Base-by-base conservation (phyloP, 2,888 invertebrate genomes). In the Odontothrips loti region DNA sequence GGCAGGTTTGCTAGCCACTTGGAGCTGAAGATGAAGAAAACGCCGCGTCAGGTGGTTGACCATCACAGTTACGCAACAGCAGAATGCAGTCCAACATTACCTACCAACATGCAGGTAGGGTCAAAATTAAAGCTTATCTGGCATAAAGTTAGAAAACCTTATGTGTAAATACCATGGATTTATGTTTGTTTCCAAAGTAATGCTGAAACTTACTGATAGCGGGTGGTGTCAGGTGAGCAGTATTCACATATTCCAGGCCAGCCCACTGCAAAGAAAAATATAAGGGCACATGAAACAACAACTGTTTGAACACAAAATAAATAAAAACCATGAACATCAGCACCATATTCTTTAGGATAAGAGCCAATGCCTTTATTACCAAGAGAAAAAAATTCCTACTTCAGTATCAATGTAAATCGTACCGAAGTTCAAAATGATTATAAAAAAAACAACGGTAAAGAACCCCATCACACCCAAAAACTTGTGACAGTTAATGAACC, bases 31-130 rank as follows among this genome's bases (percentile, higher is more conserved):
- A 27, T 27, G 27, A 75, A 75, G 68, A 10, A 6, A 6, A 43
- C 2, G 68, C 23, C 6, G 68, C 68, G 12, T 27, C 68, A 75
- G 68, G 17, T 58, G 58, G 58, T 75, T 27, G 27, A 27, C 68
- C 68, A 75, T 75, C 68, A 75, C 68, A 75, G 68, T 75, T 75
- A 75, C 27, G 68, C 68, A 75, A 75, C 68, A 23, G 68, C 68
- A 75, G 68, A 75, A 27, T 75, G 68, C 68, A 75, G 68, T 75
- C 68, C 68, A 23, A 75, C 68, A 27, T 75, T 75, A 75, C 68
- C 68, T 75, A 75, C 68, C 68, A 75, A 75, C 68, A 75, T 11
- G 68, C 68, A 75, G 68, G 68, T 75, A 75, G 23, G 23, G 23
- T 23, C 23, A 75, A 27, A 75, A 75, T 75, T 75, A 75, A 27